These are phyloP conservation scores for Periplaneta americana DNA, from an alignment of 1,140 invertebrate species.

Conservation along the genomic window DNA sequence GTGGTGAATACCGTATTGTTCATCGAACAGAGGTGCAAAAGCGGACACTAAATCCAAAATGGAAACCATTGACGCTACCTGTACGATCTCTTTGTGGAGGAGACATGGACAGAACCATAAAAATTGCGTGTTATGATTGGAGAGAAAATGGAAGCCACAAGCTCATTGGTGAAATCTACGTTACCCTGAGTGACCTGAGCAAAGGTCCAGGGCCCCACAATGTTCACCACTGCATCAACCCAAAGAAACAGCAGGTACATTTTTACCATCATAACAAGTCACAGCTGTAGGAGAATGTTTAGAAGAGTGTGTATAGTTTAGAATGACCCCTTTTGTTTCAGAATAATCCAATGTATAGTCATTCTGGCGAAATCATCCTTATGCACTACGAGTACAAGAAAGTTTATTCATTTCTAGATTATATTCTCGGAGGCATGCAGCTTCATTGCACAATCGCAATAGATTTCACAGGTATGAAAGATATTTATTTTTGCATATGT, in stretches of 20 bases:
- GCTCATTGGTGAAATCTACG: constrained; percentile 27
- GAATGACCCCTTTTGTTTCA: constrained; percentile 6
- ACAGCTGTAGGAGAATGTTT: neutral
- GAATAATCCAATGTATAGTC: constrained; percentile 25
- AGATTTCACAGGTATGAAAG: constrained; percentile 56
- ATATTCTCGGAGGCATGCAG: constrained; percentile 46
- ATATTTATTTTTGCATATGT: too few species aligned
- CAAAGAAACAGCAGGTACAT: constrained; percentile 22
- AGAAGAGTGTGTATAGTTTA: neutral
- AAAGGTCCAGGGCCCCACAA: constrained; percentile 19
- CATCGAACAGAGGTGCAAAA: constrained; percentile 42
- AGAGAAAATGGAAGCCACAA: constrained; percentile 27
- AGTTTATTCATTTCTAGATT: constrained; percentile 49
- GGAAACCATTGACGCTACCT: constrained; percentile 48
- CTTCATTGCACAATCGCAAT: constrained; percentile 48
- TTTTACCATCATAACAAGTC: neutral
- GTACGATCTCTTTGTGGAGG: constrained; percentile 51
- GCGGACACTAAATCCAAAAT: constrained; percentile 49
- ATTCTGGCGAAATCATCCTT: constrained; percentile 29
- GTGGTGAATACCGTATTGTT: constrained; percentile 36
- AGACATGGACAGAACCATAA: constrained; percentile 46
- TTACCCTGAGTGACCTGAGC: constrained; percentile 24
- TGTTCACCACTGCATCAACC: constrained; percentile 22
- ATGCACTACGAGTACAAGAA: constrained; percentile 29
- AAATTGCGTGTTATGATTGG: constrained; percentile 36